Evolutionary conservation across 1,140 invertebrate species (phyloP).

Genomic region (Bombyx mandarina): DNA sequence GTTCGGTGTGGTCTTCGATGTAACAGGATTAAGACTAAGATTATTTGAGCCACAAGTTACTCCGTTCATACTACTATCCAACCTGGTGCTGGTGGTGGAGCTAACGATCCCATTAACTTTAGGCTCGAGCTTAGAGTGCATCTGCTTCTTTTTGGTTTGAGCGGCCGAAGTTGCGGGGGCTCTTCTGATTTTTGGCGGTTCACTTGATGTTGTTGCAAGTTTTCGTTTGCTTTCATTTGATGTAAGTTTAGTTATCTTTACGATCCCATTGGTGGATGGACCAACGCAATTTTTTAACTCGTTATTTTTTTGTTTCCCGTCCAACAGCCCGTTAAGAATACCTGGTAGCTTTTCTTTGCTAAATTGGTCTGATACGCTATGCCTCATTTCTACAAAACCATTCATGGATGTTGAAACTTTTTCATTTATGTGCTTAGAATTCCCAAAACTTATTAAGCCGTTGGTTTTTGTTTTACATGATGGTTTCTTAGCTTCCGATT

Average conservation of each 20-base stretch:
- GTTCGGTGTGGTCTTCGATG: slow-evolving; percentile 24
- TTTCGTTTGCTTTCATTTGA: slow-evolving; percentile 30
- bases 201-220: slow-evolving; percentile 37
- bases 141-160: slow-evolving; percentile 38
- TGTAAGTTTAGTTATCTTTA: slow-evolving; percentile 22
- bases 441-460: slow-evolving; percentile 38
- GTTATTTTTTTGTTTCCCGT: slow-evolving; percentile 35
- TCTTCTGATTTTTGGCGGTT: slow-evolving; percentile 33
- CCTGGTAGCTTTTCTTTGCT: slow-evolving; percentile 34
- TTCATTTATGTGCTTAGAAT: slow-evolving; percentile 39
- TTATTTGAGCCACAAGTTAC: slow-evolving; percentile 60
- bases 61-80: slow-evolving; percentile 61
- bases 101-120: slow-evolving; percentile 49
- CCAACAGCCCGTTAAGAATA: slow-evolving; percentile 35
- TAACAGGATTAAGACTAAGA: slow-evolving; percentile 37
- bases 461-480: slow-evolving; percentile 19
- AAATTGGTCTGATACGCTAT: slow-evolving; percentile 25
- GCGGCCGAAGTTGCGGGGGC: slow-evolving; percentile 31
- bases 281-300: slow-evolving; percentile 32
- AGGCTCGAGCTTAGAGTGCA: slow-evolving; percentile 28
- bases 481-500: too few species aligned
- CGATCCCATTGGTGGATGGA: slow-evolving; percentile 50
- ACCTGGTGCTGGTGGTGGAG: slow-evolving; percentile 58
- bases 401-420: slow-evolving; percentile 38
- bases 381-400: slow-evolving; percentile 48